phyloP scores from a whole-genome alignment of 2,888 invertebrate species.

The Lithodes maja region DNA sequence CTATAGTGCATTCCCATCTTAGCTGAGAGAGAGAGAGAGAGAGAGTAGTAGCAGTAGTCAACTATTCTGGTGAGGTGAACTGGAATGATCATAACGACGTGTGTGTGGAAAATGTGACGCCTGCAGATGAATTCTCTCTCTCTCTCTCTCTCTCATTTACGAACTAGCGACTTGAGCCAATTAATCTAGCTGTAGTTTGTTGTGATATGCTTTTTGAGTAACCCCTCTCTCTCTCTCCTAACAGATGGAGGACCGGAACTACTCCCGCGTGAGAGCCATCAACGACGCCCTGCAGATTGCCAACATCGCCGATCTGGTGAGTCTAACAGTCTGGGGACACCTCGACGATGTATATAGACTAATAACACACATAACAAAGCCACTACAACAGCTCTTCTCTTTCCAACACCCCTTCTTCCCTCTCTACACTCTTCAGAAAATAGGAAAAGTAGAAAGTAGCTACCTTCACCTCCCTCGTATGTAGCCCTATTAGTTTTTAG shows the following conservation, averaged over 20 bases:
- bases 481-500: too few relatives aligned
- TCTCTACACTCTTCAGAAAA: too few relatives aligned
- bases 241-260: conserved; percentile 85
- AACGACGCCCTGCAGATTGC: conserved; percentile 97
- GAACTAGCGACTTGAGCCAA: too few relatives aligned
- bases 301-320: conserved; percentile 97
- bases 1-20: too few relatives aligned
- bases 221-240: background rate
- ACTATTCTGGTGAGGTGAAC: background rate
- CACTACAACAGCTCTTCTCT: too few relatives aligned
- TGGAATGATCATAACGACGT: conserved; percentile 10
- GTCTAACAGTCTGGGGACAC: conserved; percentile 72
- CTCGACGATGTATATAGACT: too few relatives aligned
- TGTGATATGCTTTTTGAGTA: background rate
- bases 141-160: background rate
- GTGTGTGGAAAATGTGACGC: conserved; percentile 11
- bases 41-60: background rate
- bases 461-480: too few relatives aligned
- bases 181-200: background rate
- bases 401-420: too few relatives aligned
- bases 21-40: background rate
- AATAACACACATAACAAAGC: too few relatives aligned
- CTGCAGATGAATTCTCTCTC: background rate
- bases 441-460: too few relatives aligned
- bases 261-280: conserved; percentile 86